Evolutionary conservation across 2,888 invertebrate species (phyloP).

Genomic region (Dynastes maya): DNA sequence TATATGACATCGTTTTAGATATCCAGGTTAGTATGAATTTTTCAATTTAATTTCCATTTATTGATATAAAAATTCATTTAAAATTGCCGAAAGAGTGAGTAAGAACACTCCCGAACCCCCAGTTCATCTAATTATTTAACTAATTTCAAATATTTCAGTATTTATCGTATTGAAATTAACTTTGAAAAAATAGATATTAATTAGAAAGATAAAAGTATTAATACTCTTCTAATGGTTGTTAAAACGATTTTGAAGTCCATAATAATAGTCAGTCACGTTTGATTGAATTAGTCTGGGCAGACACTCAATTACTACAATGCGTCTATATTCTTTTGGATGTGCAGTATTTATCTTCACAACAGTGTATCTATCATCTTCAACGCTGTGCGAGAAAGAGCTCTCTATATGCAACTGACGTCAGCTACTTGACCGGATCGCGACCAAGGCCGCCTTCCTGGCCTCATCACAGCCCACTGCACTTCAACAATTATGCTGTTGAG

Average conservation of each 20-base stretch:
- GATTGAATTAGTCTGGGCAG: conserved; percentile 50
- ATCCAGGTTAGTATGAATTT: no score
- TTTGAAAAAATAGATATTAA: no score
- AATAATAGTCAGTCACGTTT: conserved; percentile 33
- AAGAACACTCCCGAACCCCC: no score
- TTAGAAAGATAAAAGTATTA: background rate
- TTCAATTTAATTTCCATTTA: no score
- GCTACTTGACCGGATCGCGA: conserved; percentile 58
- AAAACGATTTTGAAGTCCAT: conserved; percentile 22
- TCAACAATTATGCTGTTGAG: conserved; percentile 57
- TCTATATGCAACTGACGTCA: conserved; percentile 57
- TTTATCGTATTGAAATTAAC: no score
- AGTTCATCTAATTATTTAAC: no score
- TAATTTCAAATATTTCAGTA: no score
- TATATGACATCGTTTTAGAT: no score
- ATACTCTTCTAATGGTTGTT: background rate
- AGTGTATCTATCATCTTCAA: conserved; percentile 56
- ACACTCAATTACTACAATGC: conserved; percentile 30
- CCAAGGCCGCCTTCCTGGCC: conserved; percentile 57
- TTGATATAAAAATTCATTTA: no score
- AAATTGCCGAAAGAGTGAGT: no score
- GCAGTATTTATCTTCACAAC: conserved; percentile 56
- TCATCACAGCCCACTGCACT: conserved; percentile 56
- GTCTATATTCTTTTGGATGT: conserved; percentile 23
- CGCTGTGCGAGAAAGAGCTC: conserved; percentile 39